Percentiles rank a stretch among this genome's conserved stretches.
These are phyloP conservation scores for Pseudomyrmex pallidus DNA, from an alignment of 1,140 invertebrate species.

Conservation along the genomic window DNA sequence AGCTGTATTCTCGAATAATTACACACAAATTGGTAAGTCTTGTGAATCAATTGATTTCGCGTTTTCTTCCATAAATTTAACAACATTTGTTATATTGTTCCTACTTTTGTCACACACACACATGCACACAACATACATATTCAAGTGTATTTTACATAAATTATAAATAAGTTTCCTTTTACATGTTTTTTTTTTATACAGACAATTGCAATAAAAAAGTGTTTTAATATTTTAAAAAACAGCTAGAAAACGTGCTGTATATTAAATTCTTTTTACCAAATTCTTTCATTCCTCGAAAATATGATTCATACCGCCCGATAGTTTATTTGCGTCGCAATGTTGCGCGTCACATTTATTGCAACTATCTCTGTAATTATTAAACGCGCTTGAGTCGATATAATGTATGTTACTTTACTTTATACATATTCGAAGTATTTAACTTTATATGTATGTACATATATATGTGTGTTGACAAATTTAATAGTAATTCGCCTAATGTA, in stretches of 20 bases:
- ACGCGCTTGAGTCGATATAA: neutral
- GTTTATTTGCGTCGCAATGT: neutral
- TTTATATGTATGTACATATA: neutral
- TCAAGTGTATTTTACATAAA: no score
- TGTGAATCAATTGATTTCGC: constrained; percentile 37
- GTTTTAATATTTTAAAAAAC: neutral
- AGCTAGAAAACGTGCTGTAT: neutral
- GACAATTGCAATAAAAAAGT: neutral
- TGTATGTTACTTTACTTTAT: neutral
- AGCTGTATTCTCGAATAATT: constrained; percentile 54
- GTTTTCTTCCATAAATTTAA: constrained; percentile 11
- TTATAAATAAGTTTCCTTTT: no score
- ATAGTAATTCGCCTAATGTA: constrained; percentile 35
- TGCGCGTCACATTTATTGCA: constrained; percentile 19
- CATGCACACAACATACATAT: no score
- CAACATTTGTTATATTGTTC: neutral
- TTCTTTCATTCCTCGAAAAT: constrained; percentile 22
- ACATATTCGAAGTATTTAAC: neutral
- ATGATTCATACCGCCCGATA: neutral
- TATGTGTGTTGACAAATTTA: constrained; percentile 9
- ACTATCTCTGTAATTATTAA: constrained; percentile 32
- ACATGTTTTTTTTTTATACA: no score
- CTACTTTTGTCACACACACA: no score
- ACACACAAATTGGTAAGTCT: constrained; percentile 21
- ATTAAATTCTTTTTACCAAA: constrained; percentile 22